These are phyloP conservation scores for cattle (Bos taurus) DNA, from an alignment of 2,113 vertebrate genomes.

Conservation along the genomic window ARS-UCD2.0 NC_037331.1:112343001-112343500, in stretches of 20 bases:
- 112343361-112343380: not conserved
- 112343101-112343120: not conserved
- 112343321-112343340: not conserved
- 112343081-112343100: not conserved
- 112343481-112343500: not conserved
- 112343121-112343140: fast-evolving
- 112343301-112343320: not conserved
- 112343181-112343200: not conserved
- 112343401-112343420: not conserved
- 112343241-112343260: not conserved
- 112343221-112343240: not conserved
- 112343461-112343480: not conserved
- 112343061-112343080: not conserved
- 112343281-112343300: not conserved
- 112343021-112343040: not conserved
- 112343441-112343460: slow-evolving; percentile 70
- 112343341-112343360: not conserved
- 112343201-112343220: not conserved
- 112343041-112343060: not conserved
- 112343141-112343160: fast-evolving
- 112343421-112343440: slow-evolving; percentile 3
- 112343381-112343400: not conserved
- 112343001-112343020: not conserved
- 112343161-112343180: not conserved
- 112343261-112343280: not conserved